Conservation (phyloP, 2,113 vertebrate genomes). For the Hypanus sabinus region DNA sequence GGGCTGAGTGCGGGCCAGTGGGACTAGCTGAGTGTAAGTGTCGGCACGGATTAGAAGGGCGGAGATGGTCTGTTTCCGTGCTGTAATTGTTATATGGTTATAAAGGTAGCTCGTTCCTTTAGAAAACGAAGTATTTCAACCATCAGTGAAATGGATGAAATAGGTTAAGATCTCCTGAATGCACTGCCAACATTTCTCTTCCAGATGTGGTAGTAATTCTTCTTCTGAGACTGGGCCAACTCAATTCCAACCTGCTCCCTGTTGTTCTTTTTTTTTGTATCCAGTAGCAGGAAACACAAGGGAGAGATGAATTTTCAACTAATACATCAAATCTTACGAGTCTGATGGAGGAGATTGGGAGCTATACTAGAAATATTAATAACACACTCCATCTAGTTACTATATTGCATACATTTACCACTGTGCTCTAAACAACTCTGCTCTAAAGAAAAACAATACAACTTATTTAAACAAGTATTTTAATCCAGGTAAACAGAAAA, state of each 20-base stretch:
- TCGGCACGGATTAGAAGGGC: no score
- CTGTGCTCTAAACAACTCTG: no score
- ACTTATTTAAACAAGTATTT: background rate
- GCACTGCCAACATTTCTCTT: background rate
- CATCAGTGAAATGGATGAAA: background rate
- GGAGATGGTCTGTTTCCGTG: no score
- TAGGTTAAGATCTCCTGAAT: slow-evolving; percentile 8
- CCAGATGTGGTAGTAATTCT: slow-evolving; percentile 17
- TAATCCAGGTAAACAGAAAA: background rate
- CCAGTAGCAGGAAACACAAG: slow-evolving; percentile 4
- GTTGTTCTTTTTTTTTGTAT: background rate
- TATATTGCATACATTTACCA: background rate
- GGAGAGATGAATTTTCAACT: slow-evolving; percentile 10
- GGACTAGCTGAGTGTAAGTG: no score
- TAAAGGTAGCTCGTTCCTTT: background rate
- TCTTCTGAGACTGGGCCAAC: background rate
- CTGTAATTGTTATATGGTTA: no score
- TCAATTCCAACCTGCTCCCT: slow-evolving; percentile 16
- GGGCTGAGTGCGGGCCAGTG: no score
- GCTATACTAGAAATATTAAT: slow-evolving; percentile 21
- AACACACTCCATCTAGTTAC: background rate
- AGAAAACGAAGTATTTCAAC: background rate
- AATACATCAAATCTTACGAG: background rate
- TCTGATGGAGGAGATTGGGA: background rate
- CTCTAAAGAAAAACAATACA: background rate